phyloP scores from a whole-genome alignment of 2,888 invertebrate species.

The Volucella bombylans region DNA sequence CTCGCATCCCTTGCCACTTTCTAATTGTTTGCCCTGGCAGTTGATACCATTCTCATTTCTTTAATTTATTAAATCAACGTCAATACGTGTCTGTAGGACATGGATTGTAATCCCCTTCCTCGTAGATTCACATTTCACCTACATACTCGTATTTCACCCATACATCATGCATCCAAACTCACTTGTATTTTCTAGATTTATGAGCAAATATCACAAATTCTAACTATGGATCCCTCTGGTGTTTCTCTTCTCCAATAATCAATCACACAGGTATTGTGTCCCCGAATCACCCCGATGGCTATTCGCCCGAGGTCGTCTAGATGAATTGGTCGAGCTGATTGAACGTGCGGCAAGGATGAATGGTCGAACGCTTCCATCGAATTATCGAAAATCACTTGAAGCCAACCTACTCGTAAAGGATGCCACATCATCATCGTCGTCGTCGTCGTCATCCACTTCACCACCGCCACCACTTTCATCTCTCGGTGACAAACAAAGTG shows the following conservation, averaged over 20 bases:
- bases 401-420: constrained; percentile 75
- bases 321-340: constrained; percentile 86
- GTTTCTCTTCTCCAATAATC: constrained; percentile 48
- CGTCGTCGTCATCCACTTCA: constrained; percentile 75
- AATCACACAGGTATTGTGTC: constrained; percentile 85
- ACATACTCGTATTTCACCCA: too few relatives aligned
- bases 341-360: constrained; percentile 87
- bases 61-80: constrained; percentile 70
- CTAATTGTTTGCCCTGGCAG: constrained; percentile 58
- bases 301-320: constrained; percentile 87
- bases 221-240: constrained; percentile 12
- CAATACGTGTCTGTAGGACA: constrained; percentile 28
- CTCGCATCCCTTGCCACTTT: constrained; percentile 10
- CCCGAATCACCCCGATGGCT: constrained; percentile 92
- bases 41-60: constrained; percentile 70
- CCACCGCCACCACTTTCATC: constrained; percentile 81
- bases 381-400: constrained; percentile 86
- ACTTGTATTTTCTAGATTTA: constrained; percentile 2
- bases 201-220: constrained; percentile 29
- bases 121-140: background rate
- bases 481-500: constrained; percentile 81
- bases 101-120: constrained; percentile 20
- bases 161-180: background rate
- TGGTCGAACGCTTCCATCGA: constrained; percentile 85
- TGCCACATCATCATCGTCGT: constrained; percentile 35